Percentiles rank a stretch among this genome's conserved stretches.
phyloP scores from a whole-genome alignment of 2,888 invertebrate genomes.

The Dorcus parallelipipedus region DNA sequence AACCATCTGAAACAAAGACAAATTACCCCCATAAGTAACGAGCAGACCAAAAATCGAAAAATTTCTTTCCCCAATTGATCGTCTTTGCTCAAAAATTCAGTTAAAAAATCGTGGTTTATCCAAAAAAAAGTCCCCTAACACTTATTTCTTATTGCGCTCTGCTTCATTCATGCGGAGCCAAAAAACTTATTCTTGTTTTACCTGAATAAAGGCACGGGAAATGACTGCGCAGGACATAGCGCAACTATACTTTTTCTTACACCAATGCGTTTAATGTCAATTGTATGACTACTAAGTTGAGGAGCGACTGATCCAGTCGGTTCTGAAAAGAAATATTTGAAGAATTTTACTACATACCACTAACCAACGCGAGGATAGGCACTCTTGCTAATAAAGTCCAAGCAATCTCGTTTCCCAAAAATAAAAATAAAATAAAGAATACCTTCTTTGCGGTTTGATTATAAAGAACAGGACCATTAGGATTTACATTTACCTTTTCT shows the following conservation, averaged over 20 bases:
- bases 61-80: no score
- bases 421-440: no score
- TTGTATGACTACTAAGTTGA: constrained; percentile 58
- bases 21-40: not conserved
- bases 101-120: no score
- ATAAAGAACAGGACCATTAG: no score
- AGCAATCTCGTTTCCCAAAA: no score
- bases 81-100: no score
- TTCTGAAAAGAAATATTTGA: constrained; percentile 49
- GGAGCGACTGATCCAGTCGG: constrained; percentile 67
- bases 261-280: constrained; percentile 47
- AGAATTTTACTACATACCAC: no score
- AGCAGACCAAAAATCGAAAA: not conserved
- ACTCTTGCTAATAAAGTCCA: no score
- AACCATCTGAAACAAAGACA: constrained; percentile 80
- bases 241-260: constrained; percentile 51
- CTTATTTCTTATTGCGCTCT: not conserved
- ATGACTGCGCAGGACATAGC: constrained; percentile 72
- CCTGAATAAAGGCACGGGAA: constrained; percentile 73
- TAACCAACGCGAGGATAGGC: no score
- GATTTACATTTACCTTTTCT: constrained; percentile 50
- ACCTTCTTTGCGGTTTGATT: no score
- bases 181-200: constrained; percentile 43
- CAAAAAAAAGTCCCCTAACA: not conserved
- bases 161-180: not conserved